Base-by-base conservation (phyloP, 2,113 vertebrate species). In the Cyanocitta stelleri region DNA sequence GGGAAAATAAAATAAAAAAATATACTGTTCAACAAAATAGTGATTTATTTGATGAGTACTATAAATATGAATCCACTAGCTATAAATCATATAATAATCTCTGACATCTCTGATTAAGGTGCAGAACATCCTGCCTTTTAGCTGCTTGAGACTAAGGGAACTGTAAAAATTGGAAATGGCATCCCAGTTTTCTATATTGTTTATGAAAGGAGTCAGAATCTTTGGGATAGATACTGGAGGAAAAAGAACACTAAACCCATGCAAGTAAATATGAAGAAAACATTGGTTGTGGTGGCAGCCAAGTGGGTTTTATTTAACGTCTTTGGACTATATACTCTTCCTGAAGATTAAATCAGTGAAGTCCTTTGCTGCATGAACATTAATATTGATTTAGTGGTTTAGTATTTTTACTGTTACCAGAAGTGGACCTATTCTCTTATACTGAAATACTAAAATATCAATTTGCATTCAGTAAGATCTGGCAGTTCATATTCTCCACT, bases 351-450 rank as follows among this genome's bases (percentile, higher is more conserved):
- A 58, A 83, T 51, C 39, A 16, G 27, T 63, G 15, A 51, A 90
- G 18, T 76, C 15, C 6, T 63, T 58, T 59, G 39, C 29, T 80
- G 58, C 8, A 10, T 68, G 7, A 32, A 77, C 5, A 46, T 64
- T 54, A 87, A 75, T 63, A 81, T 74, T 91, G 82, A 67, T 87
- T 78, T 67, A 85, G 26, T 51, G 14, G 16, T 95, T 91, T 54
- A 74, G 75, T 89, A 79, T 55, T 83, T 95, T 79, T 67, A 68
- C 33, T 82, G 48, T 71, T 49, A 76, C 26, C 48, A 92, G 61
- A 72, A 89, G 30, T 61, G 23, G 26, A 68, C 73, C 63, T 33
- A 83, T 82, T 85, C 56, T 58, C 7, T 66, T 27, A 54, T 62
- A 56, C 20, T 63, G n/a, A 74, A 94, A 52, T 37, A 35, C 23